Evolutionary conservation across 1,140 invertebrate genomes (phyloP).

Genomic region (Pseudobourletiella spinata): DNA sequence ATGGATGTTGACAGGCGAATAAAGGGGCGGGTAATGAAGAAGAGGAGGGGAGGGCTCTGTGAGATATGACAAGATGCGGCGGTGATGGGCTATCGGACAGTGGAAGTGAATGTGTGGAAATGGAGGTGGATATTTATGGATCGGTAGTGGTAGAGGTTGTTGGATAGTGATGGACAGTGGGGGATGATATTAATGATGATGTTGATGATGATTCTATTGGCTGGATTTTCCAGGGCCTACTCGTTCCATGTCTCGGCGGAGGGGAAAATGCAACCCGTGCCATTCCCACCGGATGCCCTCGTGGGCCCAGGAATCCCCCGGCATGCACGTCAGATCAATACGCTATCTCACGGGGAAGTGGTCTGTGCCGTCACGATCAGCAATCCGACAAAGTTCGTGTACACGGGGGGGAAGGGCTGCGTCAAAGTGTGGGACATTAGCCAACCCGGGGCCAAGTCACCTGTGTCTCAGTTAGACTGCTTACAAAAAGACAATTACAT

Average conservation of each 20-base stretch:
- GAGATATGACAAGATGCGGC: no score
- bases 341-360: constrained; percentile 87
- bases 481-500: constrained; percentile 96
- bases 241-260: constrained; percentile 55
- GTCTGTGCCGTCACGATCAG: constrained; percentile 80
- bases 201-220: no score
- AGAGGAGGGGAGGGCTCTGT: no score
- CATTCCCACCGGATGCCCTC: constrained; percentile 90
- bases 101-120: no score
- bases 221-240: constrained; percentile 46
- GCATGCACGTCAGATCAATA: constrained; percentile 80
- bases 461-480: constrained; percentile 86
- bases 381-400: constrained; percentile 86
- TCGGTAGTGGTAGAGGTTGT: background rate
- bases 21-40: no score
- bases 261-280: constrained; percentile 49
- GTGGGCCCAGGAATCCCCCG: constrained; percentile 85
- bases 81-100: no score
- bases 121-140: background rate
- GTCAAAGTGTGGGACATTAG: constrained; percentile 88
- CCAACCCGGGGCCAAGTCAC: constrained; percentile 66
- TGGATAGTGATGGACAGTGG: no score
- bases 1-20: no score
- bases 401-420: constrained; percentile 97
- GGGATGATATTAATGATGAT: background rate